These are phyloP conservation scores for Hypothenemus hampei DNA, from an alignment of 1,140 invertebrate species.

Conservation along the genomic window DNA sequence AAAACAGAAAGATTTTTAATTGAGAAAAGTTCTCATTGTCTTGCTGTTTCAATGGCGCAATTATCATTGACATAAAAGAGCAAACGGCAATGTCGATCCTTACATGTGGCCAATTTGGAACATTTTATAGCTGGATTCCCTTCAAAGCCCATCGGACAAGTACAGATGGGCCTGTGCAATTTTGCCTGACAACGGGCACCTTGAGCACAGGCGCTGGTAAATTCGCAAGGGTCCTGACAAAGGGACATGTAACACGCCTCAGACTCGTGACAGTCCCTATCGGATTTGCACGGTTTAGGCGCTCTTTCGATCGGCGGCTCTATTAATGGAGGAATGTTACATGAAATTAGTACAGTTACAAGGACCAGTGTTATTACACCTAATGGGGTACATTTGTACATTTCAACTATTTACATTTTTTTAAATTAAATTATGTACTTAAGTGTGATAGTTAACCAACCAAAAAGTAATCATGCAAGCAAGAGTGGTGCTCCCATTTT, in stretches of 20 bases:
- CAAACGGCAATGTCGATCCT: conserved; percentile 47
- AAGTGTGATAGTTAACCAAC: too few species aligned
- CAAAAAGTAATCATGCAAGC: conserved; percentile 21
- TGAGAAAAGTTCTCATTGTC: too few species aligned
- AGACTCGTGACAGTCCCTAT: conserved; percentile 67
- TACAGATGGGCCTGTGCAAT: conserved; percentile 72
- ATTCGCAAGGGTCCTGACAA: conserved; percentile 69
- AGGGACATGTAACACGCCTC: conserved; percentile 69
- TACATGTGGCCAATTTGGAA: conserved; percentile 64
- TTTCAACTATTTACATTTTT: too few species aligned
- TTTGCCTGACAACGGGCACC: conserved; percentile 66
- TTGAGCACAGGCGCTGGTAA: conserved; percentile 66
- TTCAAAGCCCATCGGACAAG: conserved; percentile 66
- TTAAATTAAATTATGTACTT: too few species aligned
- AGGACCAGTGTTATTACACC: too few species aligned
- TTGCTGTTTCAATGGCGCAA: too few species aligned
- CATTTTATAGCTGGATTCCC: conserved; percentile 72
- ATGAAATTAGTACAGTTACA: conserved; percentile 25
- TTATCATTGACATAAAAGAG: too few species aligned
- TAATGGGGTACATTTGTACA: too few species aligned
- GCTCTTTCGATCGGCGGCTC: conserved; percentile 62
- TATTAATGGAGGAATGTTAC: conserved; percentile 45
- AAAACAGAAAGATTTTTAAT: too few species aligned
- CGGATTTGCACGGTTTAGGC: conserved; percentile 65
- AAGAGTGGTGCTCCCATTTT: background rate